Conservation (phyloP, 2,797 vertebrate species). For the Sebastes nivosus region DNA sequence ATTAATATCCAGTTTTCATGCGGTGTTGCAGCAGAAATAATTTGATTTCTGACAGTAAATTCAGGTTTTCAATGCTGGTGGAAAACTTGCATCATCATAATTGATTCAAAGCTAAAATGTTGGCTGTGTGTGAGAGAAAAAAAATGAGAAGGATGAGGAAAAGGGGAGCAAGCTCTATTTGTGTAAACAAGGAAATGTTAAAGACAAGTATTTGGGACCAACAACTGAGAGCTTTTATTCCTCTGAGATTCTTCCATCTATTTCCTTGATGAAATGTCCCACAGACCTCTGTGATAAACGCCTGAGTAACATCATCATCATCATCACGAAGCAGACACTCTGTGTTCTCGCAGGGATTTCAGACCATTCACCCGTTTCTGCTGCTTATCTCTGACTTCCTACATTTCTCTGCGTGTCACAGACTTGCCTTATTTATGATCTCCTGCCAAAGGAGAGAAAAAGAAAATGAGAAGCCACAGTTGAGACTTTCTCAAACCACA, state of each 20-base stretch:
- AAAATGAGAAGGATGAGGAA: neutral
- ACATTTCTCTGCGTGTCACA: neutral
- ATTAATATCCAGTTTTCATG: neutral
- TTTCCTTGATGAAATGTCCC: neutral
- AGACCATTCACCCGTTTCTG: neutral
- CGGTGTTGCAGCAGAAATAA: neutral
- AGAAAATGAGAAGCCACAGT: neutral
- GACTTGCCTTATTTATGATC: constrained; percentile 6
- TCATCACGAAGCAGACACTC: neutral
- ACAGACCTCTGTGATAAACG: neutral
- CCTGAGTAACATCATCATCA: neutral
- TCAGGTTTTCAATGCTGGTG: neutral
- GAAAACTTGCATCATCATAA: neutral
- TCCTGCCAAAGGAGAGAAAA: neutral
- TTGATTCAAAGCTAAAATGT: neutral
- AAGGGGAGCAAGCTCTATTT: neutral
- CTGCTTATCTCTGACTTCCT: constrained; percentile 1
- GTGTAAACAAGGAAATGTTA: neutral
- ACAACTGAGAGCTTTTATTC: neutral
- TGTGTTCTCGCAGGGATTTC: neutral
- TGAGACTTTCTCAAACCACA: neutral
- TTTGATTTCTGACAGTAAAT: neutral
- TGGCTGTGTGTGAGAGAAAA: neutral
- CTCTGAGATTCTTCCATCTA: neutral
- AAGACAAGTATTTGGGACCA: constrained; percentile 4